Base-by-base conservation (phyloP, 1,140 invertebrate genomes). In the Diabrotica virgifera region DNA sequence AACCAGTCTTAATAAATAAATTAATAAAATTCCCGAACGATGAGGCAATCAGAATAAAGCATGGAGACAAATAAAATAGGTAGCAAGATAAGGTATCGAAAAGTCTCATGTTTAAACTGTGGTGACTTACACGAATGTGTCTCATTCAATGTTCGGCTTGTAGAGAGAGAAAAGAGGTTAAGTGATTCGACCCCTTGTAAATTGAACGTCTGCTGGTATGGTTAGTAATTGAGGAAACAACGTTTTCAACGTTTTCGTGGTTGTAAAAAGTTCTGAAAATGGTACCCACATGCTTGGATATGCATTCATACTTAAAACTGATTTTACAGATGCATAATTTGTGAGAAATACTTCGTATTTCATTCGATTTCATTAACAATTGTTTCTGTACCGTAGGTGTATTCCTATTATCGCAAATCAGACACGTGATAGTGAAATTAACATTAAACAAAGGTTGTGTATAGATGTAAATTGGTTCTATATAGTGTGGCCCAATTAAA, bases 171-270 rank as follows among this genome's bases (percentile, higher is more conserved):
- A 40, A 14, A 50, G 60, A 38, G 60, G 60, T 62, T 62, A 62
- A 62, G 52, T 54, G 60, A 62, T 62, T 62, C 60, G 60, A 62
- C 60, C 60, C 52, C 51, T 62, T 36, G 60, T 62, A 62, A 62
- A 62, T 62, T 62, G 36, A 62, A 62, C 52, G 60, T 62, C 60
- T 62, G 60, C 50, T 50, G 52, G 60, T 62, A 14, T 50, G 52
- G 60, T 62, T 53, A 11, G 36, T 62, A 62, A 62, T 62, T 62
- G 60, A 62, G 51, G 52, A 62, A 62, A 62, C 52, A 62, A 62
- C 46, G 58, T 14, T 54, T 12, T 38, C 54, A 36, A 13, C 54
- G 60, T 62, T 62, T 11, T 38, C n/a, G 37, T 14, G 54, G 60
- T 36, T 50, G 46, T 24, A 24, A 24, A 24, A 24, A 24, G 24